Evolutionary conservation across 2,113 vertebrate species (phyloP), one percentile per base, ranked within the genome.

Genomic region (Agapornis roseicollis): DNA sequence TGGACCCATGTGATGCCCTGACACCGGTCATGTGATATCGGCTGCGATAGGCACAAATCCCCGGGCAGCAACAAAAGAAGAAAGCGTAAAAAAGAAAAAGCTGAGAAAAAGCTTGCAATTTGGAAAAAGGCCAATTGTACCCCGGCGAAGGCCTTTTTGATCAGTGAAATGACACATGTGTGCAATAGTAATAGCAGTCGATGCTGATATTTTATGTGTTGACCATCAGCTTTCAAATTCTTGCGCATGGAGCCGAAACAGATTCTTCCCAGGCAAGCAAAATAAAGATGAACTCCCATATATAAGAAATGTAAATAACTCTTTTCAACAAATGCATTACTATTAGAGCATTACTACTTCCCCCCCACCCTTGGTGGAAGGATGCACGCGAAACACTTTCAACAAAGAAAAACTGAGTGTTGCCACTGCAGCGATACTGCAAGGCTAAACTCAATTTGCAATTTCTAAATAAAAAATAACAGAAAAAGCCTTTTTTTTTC

Each of bases 131-230:
- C 98, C 98, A 98, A 97, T 97, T 97, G 97, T 98, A 89, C 91
- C 97, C 97, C 1, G 31, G 96, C 35, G 86, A 98, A 98, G 96
- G 96, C 96, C 97, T 98, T 98, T 98, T 98, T 98, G 97, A 98
- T 98, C 98, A 98, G 92, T 95, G 95, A 97, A 98, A 98, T 98
- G 96, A 98, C 97, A 98, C 98, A 98, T 98, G 98, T 98, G 98
- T 98, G 98, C 98, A 98, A 98, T 98, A 99, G 99, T 98, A 98
- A 98, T 96, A 98, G 98, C 97, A 94, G 94, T 95, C 42, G 91
- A 98, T 98, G 98, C 98, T 97, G 98, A 98, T 98, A 95, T 96
- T 97, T 97, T 95, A 95, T 96, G 97, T 97, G 95, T 81, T 77
- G 85, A 95, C 92, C 66, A 68, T 88, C 93, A 94, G 96, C 90